phyloP scores from a whole-genome alignment of 2,797 vertebrate genomes.

The Oreonectes daqikongensis region DNA sequence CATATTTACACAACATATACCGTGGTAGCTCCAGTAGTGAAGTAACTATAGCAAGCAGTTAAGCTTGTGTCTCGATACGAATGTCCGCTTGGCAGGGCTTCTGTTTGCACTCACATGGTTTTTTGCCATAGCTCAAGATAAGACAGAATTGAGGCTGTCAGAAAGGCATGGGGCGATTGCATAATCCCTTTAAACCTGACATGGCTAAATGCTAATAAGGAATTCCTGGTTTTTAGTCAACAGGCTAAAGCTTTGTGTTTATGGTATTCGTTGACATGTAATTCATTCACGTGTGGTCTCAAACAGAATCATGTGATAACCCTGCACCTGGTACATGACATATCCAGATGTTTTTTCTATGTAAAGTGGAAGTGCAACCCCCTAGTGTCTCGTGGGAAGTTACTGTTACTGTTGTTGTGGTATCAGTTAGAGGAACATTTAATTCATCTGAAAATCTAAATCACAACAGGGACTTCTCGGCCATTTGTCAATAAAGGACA shows the following conservation, averaged over 20 bases:
- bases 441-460: slow-evolving; percentile 30
- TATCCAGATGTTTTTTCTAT: slow-evolving; percentile 33
- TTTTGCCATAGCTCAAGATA: slow-evolving; percentile 38
- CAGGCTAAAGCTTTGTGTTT: not conserved
- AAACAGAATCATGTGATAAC: slow-evolving; percentile 15
- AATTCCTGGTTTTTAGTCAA: slow-evolving; percentile 9
- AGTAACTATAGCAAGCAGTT: slow-evolving; percentile 1
- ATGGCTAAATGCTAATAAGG: not conserved
- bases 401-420: slow-evolving; percentile 5
- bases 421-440: slow-evolving; percentile 57
- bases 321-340: slow-evolving; percentile 44
- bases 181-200: slow-evolving; percentile 30
- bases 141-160: slow-evolving; percentile 30
- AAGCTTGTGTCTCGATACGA: slow-evolving; percentile 2
- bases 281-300: slow-evolving; percentile 1
- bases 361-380: slow-evolving; percentile 60
- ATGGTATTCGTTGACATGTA: slow-evolving; percentile 11
- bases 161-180: slow-evolving; percentile 27
- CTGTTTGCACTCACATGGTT: slow-evolving; percentile 26
- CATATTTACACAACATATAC: not conserved
- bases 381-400: slow-evolving; percentile 8
- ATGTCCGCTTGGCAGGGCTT: slow-evolving; percentile 21
- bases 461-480: slow-evolving; percentile 33
- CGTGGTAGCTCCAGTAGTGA: not conserved
- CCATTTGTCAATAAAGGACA: slow-evolving; percentile 54